Evolutionary conservation across 2,113 vertebrate genomes (phyloP).

Genomic region (Thermophis baileyi): DNA sequence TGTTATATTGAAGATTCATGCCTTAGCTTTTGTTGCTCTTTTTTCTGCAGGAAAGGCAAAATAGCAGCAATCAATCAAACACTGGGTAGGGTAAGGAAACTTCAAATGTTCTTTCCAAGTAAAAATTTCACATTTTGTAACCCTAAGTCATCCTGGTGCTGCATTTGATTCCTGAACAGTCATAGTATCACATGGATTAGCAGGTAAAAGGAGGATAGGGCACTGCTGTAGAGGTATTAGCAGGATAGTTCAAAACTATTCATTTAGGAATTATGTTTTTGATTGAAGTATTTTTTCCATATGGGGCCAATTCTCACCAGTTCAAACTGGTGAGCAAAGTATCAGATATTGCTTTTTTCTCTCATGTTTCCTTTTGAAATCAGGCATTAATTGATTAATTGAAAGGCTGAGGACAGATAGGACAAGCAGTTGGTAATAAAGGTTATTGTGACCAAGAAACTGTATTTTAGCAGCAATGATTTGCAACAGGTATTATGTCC

Average conservation of each 20-base stretch:
- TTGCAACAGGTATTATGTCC: slow-evolving; percentile 42
- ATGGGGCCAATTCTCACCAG: slow-evolving; percentile 26
- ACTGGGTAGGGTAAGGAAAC: not conserved
- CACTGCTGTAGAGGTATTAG: not conserved
- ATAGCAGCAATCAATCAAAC: not conserved
- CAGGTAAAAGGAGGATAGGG: not conserved
- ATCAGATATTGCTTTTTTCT: slow-evolving; percentile 26
- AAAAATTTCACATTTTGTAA: not conserved
- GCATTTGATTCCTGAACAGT: not conserved
- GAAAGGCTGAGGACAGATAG: slow-evolving; percentile 41
- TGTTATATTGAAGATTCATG: not conserved
- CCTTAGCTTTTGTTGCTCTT: not conserved
- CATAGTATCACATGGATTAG: not conserved
- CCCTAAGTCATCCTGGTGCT: not conserved
- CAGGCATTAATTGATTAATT: slow-evolving; percentile 26
- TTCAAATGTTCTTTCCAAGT: not conserved
- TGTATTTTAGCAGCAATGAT: slow-evolving; percentile 36
- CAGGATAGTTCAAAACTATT: slow-evolving; percentile 1
- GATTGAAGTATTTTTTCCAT: slow-evolving; percentile 14
- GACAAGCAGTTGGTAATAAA: slow-evolving; percentile 41
- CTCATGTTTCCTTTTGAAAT: slow-evolving; percentile 33
- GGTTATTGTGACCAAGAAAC: slow-evolving; percentile 20
- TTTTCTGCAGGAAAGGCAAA: not conserved
- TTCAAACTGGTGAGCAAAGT: slow-evolving; percentile 26
- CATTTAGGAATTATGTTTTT: not conserved